phyloP scores from a whole-genome alignment of 2,113 vertebrate genomes.

The Todiramphus chloris region DNA sequence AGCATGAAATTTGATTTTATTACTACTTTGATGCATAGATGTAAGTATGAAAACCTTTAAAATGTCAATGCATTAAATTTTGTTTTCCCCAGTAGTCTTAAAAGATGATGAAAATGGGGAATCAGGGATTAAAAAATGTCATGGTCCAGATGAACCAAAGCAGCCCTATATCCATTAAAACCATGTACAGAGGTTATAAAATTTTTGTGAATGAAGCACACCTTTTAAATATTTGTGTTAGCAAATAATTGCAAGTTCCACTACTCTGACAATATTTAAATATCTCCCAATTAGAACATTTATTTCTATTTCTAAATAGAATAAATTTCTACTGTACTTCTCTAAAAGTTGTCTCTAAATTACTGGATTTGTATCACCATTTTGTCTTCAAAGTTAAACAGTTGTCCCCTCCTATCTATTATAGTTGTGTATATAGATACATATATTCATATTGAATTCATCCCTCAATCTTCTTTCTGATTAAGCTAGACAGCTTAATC shows the following conservation, averaged over 20 bases:
- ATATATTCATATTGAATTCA: background rate
- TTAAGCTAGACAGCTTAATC: background rate
- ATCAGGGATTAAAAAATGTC: background rate
- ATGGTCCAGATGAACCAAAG: background rate
- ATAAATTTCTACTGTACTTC: background rate
- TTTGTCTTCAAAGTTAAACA: background rate
- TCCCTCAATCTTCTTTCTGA: background rate
- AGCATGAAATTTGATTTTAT: constrained; percentile 52
- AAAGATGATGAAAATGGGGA: background rate
- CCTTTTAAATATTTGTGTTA: background rate
- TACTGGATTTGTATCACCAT: background rate
- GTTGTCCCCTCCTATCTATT: background rate
- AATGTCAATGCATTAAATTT: background rate
- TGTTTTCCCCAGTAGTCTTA: background rate
- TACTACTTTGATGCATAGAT: constrained; percentile 7
- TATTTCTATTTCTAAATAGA: background rate
- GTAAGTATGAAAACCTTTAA: background rate
- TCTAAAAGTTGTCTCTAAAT: background rate
- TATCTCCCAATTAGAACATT: background rate
- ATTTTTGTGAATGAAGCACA: background rate
- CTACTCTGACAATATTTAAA: background rate
- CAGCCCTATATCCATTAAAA: background rate
- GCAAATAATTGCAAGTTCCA: background rate
- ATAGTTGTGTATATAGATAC: background rate
- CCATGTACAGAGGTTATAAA: background rate